Evolutionary conservation across 2,888 invertebrate genomes (phyloP).

Genomic region (Ethmia dodecea): DNA sequence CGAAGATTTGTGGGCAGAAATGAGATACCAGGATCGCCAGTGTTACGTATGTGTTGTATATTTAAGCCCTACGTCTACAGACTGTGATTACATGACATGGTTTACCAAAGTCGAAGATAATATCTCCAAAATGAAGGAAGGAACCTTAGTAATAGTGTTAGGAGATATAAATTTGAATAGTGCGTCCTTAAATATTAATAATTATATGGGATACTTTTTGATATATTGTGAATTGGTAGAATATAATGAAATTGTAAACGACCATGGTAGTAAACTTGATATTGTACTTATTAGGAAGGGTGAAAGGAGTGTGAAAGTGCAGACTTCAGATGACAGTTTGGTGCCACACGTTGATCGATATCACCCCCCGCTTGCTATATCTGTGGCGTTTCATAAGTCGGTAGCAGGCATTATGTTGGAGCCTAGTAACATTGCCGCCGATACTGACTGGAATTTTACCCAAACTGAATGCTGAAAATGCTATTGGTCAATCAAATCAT

Average conservation of each 20-base stretch:
- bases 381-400: neutral
- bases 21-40: constrained; percentile 1
- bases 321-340: neutral
- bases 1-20: constrained; percentile 15
- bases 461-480: too few relatives aligned
- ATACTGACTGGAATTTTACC: constrained; percentile 6
- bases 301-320: neutral
- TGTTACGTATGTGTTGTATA: constrained; percentile 15
- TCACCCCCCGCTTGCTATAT: constrained; percentile 1
- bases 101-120: constrained; percentile 3
- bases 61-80: constrained; percentile 10
- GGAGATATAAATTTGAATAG: constrained; percentile 12
- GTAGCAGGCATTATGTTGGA: neutral
- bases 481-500: too few relatives aligned
- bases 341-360: constrained; percentile 1
- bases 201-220: constrained; percentile 11
- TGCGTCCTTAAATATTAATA: constrained; percentile 6
- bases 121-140: constrained; percentile 6
- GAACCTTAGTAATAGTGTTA: constrained; percentile 3
- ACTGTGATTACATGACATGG: constrained; percentile 7
- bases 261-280: constrained; percentile 7
- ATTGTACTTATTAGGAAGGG: constrained; percentile 11
- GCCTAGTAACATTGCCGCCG: constrained; percentile 1
- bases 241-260: constrained; percentile 7
- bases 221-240: constrained; percentile 9